Conservation (phyloP, 2,888 invertebrate genomes). For the Dichetophora obliterata region DNA sequence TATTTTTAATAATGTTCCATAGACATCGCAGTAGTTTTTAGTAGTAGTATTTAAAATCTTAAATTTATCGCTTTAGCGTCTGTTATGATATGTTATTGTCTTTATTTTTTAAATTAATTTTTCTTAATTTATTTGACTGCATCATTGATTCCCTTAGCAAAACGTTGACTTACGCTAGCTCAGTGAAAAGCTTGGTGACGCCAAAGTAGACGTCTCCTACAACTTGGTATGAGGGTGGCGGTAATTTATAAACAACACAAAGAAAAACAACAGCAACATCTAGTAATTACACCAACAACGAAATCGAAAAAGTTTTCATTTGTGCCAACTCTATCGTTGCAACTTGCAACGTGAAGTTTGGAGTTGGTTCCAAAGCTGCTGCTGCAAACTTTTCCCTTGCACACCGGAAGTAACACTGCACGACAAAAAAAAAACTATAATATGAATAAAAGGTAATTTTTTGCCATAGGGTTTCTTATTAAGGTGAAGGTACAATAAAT, state of each 20-base stretch:
- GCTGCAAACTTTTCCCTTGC: slow-evolving; percentile 10
- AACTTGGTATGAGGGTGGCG: neutral
- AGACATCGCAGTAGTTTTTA: too few relatives aligned
- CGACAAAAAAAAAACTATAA: slow-evolving; percentile 19
- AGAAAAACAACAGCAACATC: slow-evolving; percentile 1
- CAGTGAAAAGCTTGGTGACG: slow-evolving; percentile 15
- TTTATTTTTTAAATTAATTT: neutral
- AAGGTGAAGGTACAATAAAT: too few relatives aligned
- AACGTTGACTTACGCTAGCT: neutral
- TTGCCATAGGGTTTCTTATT: neutral
- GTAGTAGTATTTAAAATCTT: too few relatives aligned
- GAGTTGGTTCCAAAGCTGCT: neutral
- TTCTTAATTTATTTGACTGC: too few relatives aligned
- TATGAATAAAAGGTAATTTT: neutral
- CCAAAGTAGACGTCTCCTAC: neutral
- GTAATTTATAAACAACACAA: slow-evolving; percentile 3
- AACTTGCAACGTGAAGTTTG: neutral
- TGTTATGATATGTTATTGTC: too few relatives aligned
- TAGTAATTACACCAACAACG: neutral
- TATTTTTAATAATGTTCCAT: too few relatives aligned
- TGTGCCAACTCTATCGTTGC: slow-evolving; percentile 23
- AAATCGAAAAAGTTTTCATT: slow-evolving; percentile 37
- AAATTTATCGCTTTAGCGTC: too few relatives aligned
- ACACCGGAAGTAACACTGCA: slow-evolving; percentile 5
- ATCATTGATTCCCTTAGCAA: neutral